phyloP scores from a whole-genome alignment of 2,888 invertebrate genomes.

The Acrobasis repandana region DNA sequence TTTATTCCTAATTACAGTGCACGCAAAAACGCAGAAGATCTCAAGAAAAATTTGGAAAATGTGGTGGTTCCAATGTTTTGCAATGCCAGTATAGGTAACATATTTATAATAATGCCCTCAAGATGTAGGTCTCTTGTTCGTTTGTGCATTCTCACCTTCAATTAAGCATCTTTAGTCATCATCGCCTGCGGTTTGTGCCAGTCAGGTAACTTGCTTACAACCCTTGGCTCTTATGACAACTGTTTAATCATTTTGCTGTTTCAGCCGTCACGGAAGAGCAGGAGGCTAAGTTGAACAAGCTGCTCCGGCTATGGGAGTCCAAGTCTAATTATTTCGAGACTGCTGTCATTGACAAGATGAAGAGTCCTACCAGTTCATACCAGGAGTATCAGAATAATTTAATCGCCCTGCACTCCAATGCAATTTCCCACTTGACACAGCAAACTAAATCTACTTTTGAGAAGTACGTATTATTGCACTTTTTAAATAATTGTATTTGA shows the following conservation, averaged over 20 bases:
- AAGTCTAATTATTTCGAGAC: conserved; percentile 95
- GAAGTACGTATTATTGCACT: conserved; percentile 70
- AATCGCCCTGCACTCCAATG: conserved; percentile 90
- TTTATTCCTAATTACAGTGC: conserved; percentile 89
- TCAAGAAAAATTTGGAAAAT: conserved; percentile 96
- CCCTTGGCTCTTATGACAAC: conserved; percentile 62
- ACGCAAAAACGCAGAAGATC: conserved; percentile 96
- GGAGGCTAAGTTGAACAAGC: conserved; percentile 94
- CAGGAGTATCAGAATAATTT: conserved; percentile 94
- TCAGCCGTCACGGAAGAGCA: conserved; percentile 93
- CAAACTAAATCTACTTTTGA: conserved; percentile 93
- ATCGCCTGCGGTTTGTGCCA: conserved; percentile 71
- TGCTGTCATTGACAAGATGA: conserved; percentile 92
- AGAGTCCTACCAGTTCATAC: conserved; percentile 93
- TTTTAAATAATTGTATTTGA: conserved; percentile 19
- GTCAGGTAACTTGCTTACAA: conserved; percentile 77
- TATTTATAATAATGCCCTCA: conserved; percentile 82
- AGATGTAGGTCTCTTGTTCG: conserved; percentile 76
- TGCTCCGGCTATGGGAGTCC: conserved; percentile 97
- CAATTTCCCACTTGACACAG: conserved; percentile 89
- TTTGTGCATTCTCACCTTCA: conserved; percentile 73
- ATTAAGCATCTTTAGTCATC: conserved; percentile 68
- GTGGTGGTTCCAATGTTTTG: conserved; percentile 99
- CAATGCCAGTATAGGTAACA: conserved; percentile 91
- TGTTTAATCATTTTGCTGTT: conserved; percentile 73